Conservation (phyloP, 2,113 vertebrate genomes). For the Podocnemis expansa region DNA sequence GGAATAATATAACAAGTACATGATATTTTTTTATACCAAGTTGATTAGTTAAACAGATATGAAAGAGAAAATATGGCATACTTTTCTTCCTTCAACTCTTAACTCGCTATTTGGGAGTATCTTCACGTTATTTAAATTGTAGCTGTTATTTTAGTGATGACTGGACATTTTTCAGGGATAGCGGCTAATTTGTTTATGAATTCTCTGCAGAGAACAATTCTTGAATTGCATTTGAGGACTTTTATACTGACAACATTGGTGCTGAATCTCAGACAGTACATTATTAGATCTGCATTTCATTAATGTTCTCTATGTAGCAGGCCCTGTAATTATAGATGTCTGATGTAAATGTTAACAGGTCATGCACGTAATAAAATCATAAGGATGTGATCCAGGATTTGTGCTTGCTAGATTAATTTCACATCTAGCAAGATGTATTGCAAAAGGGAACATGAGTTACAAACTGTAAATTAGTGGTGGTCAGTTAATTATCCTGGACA, state of each 20-base stretch:
- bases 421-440: neutral
- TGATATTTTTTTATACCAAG: neutral
- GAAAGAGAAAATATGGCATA: neutral
- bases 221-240: neutral
- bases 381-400: neutral
- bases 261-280: neutral
- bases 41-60: neutral
- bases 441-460: neutral
- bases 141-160: neutral
- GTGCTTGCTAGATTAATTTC: neutral
- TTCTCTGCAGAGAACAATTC: neutral
- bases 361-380: neutral
- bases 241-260: neutral
- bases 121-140: neutral
- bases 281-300: neutral
- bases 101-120: neutral
- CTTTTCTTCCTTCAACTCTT: neutral
- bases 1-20: accelerated
- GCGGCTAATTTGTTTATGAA: neutral
- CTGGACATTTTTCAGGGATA: neutral
- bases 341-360: constrained; percentile 14
- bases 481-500: neutral
- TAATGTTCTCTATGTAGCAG: neutral
- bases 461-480: neutral
- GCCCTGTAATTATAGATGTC: neutral